Conservation (phyloP, 2,113 vertebrate species). For the human region DNA sequence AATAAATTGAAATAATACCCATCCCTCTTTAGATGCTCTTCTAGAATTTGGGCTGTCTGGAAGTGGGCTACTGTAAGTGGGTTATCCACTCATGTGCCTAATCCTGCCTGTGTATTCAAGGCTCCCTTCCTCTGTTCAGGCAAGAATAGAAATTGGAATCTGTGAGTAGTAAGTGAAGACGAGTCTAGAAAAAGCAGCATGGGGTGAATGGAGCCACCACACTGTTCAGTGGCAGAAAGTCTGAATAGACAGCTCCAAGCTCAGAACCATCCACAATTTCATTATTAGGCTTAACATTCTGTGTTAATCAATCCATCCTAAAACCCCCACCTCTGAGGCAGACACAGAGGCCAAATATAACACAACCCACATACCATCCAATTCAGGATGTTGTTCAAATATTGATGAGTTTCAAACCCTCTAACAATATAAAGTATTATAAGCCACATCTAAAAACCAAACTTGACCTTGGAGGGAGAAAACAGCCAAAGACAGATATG, state of each 20-base stretch:
- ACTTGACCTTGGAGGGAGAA: background rate
- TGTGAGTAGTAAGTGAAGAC: background rate
- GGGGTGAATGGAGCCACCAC: background rate
- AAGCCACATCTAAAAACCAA: background rate
- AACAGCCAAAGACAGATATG: background rate
- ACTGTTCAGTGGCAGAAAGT: background rate
- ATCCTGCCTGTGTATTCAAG: background rate
- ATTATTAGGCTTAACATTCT: background rate
- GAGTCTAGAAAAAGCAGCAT: background rate
- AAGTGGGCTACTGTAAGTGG: background rate
- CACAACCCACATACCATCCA: background rate
- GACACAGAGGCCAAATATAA: background rate
- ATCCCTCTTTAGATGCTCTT: background rate
- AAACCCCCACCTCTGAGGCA: background rate
- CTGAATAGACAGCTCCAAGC: background rate
- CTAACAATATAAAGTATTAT: background rate
- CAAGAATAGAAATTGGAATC: background rate
- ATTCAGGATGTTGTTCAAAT: conserved; percentile 6
- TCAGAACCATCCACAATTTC: background rate
- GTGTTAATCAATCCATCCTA: background rate
- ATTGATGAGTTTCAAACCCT: background rate
- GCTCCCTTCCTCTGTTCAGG: background rate
- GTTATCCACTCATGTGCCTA: background rate
- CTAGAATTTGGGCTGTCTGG: background rate
- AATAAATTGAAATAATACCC: background rate